phyloP scores from a whole-genome alignment of 2,113 vertebrate species.

The Chaetodon auriga region DNA sequence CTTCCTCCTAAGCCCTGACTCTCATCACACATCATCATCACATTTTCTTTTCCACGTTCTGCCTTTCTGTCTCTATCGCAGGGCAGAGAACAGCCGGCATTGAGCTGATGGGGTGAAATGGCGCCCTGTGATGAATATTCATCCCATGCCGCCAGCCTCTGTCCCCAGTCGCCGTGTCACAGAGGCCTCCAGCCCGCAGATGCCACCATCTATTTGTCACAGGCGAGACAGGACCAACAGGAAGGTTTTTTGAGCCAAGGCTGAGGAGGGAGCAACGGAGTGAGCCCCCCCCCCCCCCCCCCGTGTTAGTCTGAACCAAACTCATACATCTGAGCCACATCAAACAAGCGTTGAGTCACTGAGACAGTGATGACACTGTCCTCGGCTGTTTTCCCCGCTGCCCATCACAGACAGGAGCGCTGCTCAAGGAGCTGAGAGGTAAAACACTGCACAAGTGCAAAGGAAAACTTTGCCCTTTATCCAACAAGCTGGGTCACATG shows the following conservation, averaged over 20 bases:
- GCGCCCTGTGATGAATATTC: slow-evolving; percentile 69
- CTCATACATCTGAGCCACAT: slow-evolving; percentile 8
- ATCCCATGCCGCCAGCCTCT: slow-evolving; percentile 28
- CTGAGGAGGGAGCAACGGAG: neutral
- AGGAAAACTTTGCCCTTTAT: too few relatives aligned
- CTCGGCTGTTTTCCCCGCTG: slow-evolving; percentile 12
- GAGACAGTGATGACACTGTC: neutral
- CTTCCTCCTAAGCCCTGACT: slow-evolving; percentile 13
- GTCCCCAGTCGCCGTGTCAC: slow-evolving; percentile 26
- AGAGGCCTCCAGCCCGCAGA: slow-evolving; percentile 52
- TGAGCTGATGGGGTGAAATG: slow-evolving; percentile 48
- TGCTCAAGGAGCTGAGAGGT: neutral
- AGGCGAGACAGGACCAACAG: slow-evolving; percentile 34
- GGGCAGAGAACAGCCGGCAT: slow-evolving; percentile 52
- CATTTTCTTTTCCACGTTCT: slow-evolving; percentile 22
- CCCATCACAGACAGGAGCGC: neutral
- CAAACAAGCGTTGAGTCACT: neutral
- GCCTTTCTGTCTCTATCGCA: slow-evolving; percentile 12
- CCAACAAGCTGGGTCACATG: neutral
- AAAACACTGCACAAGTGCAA: slow-evolving; percentile 2
- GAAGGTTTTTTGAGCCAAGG: slow-evolving; percentile 36
- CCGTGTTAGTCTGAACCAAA: neutral
- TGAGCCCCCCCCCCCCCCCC: neutral
- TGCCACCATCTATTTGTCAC: slow-evolving; percentile 63
- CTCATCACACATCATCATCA: slow-evolving; percentile 37